Evolutionary conservation across 64 coral and sea anemone species (phyloP), one percentile per base, ranked within the genome.

Genomic region (Actinia equina): DNA sequence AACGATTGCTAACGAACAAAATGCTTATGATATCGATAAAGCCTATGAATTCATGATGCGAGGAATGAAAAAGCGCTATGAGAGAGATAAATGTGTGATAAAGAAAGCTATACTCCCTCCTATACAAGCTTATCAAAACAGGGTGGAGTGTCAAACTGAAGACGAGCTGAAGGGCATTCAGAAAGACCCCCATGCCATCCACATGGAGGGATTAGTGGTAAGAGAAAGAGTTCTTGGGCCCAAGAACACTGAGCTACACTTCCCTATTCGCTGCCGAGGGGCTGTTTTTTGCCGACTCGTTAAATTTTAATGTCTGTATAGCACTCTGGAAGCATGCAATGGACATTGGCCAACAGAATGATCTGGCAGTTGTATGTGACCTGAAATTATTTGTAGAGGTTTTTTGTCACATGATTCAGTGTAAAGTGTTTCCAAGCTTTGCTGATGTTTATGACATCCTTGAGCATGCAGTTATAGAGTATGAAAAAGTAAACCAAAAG

Each of bases 201-300:
- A 49, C 46, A 49, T 60, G 83, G 94, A 95, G 49, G 94, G 94
- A 18, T 59, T 95, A 4, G 86, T 95, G 11, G 85, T 95, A 59
- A 85, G 94, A 77, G 94, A 95, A 77, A 85, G 94, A 87, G 92
- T 95, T 26, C 87, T 95, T 20, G 90, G 90, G 3, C 85, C 83
- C 18, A 54, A 59, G 8, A 95, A 92, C 49, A 86, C 94, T 2
- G 84, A 92, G 79, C 63, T 95, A 6, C 83, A 90, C 13, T 89
- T 89, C 52, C 94, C 90, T 41, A 92, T 95, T 18, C 53, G 87
- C 53, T 92, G 92, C 22, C 86, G 94, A 57, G 94, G 94, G 15
- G 94, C 83, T 12, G 94, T 95, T 82, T 92, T n/a, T 92, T 89
- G 94, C 90, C 3, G 87, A 87, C 65, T 92, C 94, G 5, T 90